A percentile compares a stretch with the other conserved stretches of the same genome.
These are phyloP conservation scores for Prosopocoilus inquinatus DNA, from an alignment of 2,888 invertebrate species.

Conservation along the genomic window DNA sequence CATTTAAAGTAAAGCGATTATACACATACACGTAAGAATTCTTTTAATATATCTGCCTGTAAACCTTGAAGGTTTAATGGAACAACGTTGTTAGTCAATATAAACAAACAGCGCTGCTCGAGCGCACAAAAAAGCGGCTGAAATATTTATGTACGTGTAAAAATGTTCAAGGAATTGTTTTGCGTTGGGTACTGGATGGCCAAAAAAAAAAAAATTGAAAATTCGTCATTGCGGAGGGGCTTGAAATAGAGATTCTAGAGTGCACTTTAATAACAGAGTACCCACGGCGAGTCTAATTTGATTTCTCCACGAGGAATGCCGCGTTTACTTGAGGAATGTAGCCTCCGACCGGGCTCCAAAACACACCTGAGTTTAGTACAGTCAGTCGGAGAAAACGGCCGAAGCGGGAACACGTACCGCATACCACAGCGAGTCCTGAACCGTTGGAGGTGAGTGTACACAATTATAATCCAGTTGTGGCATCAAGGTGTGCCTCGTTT, in stretches of 20 bases:
- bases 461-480: conserved; percentile 35
- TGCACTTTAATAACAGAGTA: conserved; percentile 8
- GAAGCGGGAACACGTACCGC: conserved; percentile 6
- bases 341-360: conserved; percentile 47
- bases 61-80: no score
- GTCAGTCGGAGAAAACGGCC: conserved; percentile 22
- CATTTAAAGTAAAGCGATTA: no score
- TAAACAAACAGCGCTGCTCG: no score
- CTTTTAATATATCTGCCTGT: no score
- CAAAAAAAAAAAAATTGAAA: neutral
- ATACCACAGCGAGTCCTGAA: conserved; percentile 30
- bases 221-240: neutral
- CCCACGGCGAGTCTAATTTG: conserved; percentile 34
- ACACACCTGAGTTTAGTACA: conserved; percentile 53
- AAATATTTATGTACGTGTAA: no score
- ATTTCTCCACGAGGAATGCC: conserved; percentile 51
- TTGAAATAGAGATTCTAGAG: conserved; percentile 11
- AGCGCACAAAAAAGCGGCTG: no score
- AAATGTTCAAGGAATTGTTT: no score
- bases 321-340: conserved; percentile 49
- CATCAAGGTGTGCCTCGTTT: conserved; percentile 24
- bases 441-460: conserved; percentile 39
- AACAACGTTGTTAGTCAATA: no score
- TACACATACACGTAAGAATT: no score
- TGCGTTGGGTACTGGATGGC: no score